A percentile compares a stretch with the other conserved stretches of the same genome.
phyloP scores from a whole-genome alignment of 2,888 invertebrate genomes.

The Nycteola revayana region DNA sequence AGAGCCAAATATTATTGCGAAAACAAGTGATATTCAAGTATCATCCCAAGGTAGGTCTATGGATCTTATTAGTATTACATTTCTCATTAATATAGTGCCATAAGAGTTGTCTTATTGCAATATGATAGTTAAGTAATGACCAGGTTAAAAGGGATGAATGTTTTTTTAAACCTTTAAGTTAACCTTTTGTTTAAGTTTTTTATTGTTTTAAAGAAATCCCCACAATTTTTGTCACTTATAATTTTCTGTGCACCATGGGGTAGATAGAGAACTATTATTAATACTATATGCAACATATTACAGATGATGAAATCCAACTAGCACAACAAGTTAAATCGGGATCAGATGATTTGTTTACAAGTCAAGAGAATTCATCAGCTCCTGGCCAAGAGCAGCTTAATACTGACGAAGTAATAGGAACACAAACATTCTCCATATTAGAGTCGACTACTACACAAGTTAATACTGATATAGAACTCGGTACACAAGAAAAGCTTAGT shows the following conservation, averaged over 20 bases:
- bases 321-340: constrained; percentile 54
- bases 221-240: no score
- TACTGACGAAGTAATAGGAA: constrained; percentile 43
- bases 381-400: constrained; percentile 17
- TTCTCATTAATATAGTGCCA: no score
- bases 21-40: constrained; percentile 22
- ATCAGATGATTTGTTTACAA: constrained; percentile 61
- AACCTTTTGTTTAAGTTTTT: no score
- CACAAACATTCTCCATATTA: constrained; percentile 60
- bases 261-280: no score
- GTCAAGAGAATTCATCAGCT: constrained; percentile 43
- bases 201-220: no score
- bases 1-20: constrained; percentile 10
- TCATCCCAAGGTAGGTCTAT: constrained; percentile 53
- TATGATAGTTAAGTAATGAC: no score
- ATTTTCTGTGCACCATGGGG: no score
- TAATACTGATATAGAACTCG: constrained; percentile 11
- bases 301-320: constrained; percentile 63
- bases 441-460: constrained; percentile 23
- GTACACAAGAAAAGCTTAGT: constrained; percentile 8
- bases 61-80: no score
- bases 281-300: no score
- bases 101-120: no score
- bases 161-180: no score
- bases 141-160: no score